These are phyloP conservation scores for Ciconia boyciana DNA, from an alignment of 2,113 vertebrate genomes.

Conservation along the genomic window DNA sequence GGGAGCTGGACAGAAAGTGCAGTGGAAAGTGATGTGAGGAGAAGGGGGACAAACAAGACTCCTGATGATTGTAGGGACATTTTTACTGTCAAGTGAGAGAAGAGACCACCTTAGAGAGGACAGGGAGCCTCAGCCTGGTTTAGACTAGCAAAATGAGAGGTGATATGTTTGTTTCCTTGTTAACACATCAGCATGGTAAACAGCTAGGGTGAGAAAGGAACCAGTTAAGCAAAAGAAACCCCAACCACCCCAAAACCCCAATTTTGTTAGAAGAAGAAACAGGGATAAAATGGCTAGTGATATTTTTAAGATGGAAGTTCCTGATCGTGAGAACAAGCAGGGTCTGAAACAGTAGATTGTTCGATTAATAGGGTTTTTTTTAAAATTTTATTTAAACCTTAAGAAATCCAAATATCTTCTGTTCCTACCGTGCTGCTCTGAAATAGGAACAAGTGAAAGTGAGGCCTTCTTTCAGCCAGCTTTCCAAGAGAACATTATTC, in stretches of 20 bases:
- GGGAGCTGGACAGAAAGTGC: not conserved
- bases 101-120: not conserved
- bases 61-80: not conserved
- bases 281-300: not conserved
- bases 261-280: not conserved
- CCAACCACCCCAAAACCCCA: fast-evolving
- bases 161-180: not conserved
- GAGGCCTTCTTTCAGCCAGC: not conserved
- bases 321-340: not conserved
- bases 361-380: not conserved
- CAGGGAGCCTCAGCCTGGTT: not conserved
- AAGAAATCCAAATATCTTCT: not conserved
- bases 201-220: not conserved
- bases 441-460: not conserved
- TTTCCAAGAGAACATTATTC: not conserved
- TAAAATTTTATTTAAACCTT: not conserved
- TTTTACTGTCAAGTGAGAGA: not conserved
- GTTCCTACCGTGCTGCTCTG: not conserved
- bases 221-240: too few relatives aligned
- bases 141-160: not conserved
- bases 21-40: not conserved
- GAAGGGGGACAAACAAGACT: not conserved
- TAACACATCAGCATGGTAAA: not conserved
- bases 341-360: not conserved
- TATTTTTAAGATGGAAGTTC: not conserved